Evolutionary conservation across 2,797 vertebrate species (phyloP).

Genomic region (Synanceia verrucosa): DNA sequence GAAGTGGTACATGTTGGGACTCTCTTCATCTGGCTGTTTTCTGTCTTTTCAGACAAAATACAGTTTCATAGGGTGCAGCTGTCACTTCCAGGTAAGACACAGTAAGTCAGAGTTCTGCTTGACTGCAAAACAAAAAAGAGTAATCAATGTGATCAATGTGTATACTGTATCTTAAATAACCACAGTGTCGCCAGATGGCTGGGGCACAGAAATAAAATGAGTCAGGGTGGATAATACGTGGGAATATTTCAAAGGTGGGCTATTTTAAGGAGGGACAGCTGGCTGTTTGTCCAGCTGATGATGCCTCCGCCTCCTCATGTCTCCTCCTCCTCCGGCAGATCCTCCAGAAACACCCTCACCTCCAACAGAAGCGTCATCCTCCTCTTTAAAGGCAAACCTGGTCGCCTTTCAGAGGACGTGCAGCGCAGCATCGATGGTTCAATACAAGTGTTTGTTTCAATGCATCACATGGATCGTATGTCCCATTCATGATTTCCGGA

Average conservation of each 20-base stretch:
- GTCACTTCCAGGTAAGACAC: neutral
- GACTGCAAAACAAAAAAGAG: no score
- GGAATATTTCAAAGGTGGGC: neutral
- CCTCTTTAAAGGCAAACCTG: neutral
- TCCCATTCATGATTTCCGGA: slow-evolving; percentile 20
- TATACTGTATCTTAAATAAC: no score
- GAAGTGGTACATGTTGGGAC: no score
- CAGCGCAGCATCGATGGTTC: neutral
- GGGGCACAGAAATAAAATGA: neutral
- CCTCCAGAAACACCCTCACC: neutral
- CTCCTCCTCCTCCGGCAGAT: neutral
- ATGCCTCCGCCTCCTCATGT: slow-evolving; percentile 16
- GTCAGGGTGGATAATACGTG: neutral
- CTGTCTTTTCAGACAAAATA: neutral
- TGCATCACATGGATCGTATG: neutral
- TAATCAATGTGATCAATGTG: no score
- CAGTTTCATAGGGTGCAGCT: neutral
- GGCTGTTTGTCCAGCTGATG: slow-evolving; percentile 15
- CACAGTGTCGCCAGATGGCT: no score
- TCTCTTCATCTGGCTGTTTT: neutral
- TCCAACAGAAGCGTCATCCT: no score
- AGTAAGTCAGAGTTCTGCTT: no score
- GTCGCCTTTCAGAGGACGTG: neutral
- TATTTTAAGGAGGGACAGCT: neutral
- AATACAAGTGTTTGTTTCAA: neutral